Percentiles rank a stretch among this genome's conserved stretches.
These are phyloP conservation scores for Horisme vitalbata DNA, from an alignment of 2,888 invertebrate genomes.

Conservation along the genomic window DNA sequence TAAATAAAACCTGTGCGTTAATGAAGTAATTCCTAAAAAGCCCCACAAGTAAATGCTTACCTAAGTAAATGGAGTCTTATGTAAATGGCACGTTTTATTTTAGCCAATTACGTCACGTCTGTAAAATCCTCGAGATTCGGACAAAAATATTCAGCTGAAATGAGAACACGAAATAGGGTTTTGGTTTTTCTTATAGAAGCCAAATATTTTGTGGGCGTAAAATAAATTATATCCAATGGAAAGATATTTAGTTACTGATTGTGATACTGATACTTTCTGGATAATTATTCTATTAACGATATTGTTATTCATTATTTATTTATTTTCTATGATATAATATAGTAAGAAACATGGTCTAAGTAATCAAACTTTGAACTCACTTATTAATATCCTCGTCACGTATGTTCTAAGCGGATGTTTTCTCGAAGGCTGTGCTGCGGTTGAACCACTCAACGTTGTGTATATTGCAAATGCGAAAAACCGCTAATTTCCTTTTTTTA, in stretches of 20 bases:
- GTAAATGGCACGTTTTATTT: slow-evolving; percentile 24
- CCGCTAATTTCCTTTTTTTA: no score
- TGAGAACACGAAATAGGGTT: slow-evolving; percentile 15
- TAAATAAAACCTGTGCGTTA: slow-evolving; percentile 9
- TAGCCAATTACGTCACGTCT: slow-evolving; percentile 20
- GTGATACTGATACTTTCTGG: no score
- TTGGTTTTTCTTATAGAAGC: slow-evolving; percentile 21
- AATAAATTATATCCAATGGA: slow-evolving; percentile 4
- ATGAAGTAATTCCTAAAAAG: slow-evolving; percentile 16
- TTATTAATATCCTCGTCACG: no score
- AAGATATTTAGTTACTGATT: no score
- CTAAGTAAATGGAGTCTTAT: slow-evolving; percentile 17
- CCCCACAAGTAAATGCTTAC: slow-evolving; percentile 14
- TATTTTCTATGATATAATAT: no score
- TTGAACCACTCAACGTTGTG: not conserved
- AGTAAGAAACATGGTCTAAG: no score
- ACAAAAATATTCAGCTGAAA: slow-evolving; percentile 19
- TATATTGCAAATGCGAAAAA: not conserved
- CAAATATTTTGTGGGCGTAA: slow-evolving; percentile 4
- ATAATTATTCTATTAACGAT: no score
- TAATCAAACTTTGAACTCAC: no score
- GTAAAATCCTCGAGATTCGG: slow-evolving; percentile 16
- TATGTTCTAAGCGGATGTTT: not conserved
- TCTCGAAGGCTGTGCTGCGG: not conserved
- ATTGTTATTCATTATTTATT: no score